A percentile compares a stretch with the other conserved stretches of the same genome.
phyloP scores from a whole-genome alignment of 2,888 invertebrate genomes.

The Nymphalis urticae region DNA sequence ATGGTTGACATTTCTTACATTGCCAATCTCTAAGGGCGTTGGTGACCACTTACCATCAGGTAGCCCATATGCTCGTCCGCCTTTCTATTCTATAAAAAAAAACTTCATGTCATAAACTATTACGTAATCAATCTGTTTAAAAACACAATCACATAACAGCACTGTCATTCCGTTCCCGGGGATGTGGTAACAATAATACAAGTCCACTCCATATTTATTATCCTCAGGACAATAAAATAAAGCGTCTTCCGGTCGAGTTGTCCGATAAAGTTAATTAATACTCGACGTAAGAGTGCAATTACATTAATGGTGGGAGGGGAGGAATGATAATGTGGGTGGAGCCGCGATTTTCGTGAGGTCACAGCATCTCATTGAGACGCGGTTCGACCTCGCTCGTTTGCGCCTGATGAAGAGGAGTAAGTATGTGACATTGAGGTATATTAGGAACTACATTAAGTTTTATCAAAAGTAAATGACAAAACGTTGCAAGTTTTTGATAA shows the following conservation, averaged over 20 bases:
- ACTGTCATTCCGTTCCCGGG: background rate
- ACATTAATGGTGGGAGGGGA: slow-evolving; percentile 56
- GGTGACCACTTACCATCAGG: too few relatives aligned
- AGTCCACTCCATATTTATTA: slow-evolving; percentile 27
- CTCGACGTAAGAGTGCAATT: slow-evolving; percentile 52
- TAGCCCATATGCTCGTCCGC: too few relatives aligned
- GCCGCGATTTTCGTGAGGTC: slow-evolving; percentile 66
- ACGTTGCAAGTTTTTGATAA: too few relatives aligned
- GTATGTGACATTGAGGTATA: slow-evolving; percentile 5
- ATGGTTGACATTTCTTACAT: too few relatives aligned
- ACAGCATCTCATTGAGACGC: slow-evolving; percentile 66
- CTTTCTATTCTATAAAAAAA: too few relatives aligned
- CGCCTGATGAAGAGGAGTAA: background rate
- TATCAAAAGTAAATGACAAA: too few relatives aligned
- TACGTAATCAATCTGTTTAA: background rate
- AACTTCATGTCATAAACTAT: too few relatives aligned
- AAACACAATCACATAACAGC: background rate
- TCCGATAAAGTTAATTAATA: slow-evolving; percentile 63
- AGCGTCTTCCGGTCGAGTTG: slow-evolving; percentile 51
- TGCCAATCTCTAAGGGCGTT: too few relatives aligned
- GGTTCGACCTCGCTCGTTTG: slow-evolving; percentile 27
- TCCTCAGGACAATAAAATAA: slow-evolving; percentile 46
- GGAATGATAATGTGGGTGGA: slow-evolving; percentile 60
- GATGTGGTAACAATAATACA: slow-evolving; percentile 14
- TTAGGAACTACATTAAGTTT: too few relatives aligned